Base-by-base conservation (phyloP, 2,888 invertebrate genomes). In the Phasia obesa region DNA sequence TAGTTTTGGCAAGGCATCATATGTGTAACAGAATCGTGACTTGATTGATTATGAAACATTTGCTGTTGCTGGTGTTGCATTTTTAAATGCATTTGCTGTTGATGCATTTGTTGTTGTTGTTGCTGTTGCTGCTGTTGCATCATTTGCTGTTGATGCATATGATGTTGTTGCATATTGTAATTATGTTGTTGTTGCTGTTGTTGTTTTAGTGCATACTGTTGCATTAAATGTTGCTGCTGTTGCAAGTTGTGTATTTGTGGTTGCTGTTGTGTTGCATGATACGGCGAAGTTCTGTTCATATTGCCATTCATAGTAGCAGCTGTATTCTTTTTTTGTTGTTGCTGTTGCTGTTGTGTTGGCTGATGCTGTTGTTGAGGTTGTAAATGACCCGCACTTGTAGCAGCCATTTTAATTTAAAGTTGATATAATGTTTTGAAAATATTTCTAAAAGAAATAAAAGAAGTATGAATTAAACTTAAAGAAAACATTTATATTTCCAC, bases 331-430 rank as follows among this genome's bases (percentile, higher is more conserved):
- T 90, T 90, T 83, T 89, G 88, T 69, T 89, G 88, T 47, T 87
- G 86, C 75, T 88, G 88, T 42, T 88, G 88, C 75, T 88, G 88
- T 42, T 88, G 88, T 44, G 79, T 60, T 0, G 67, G 75, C 27
- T 84, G 78, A 19, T 85, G 84, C 65, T 86, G 87, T 55, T 87
- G 87, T 70, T 87, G 88, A 84, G 87, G 86, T 84, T 88, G 90
- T 47, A 80, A 60, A 85, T 90, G 89, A 84, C 91, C 91, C 86
- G 91, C 91, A 87, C 91, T 91, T 87, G 91, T 89, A 87, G 91
- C 91, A 85, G 91, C 91, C 91, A 91, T 91, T 88, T 86, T 83
- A 7, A 25, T 38, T 42, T 19, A 44, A 3, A 4, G 4, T 21
- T 9, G 51, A 25, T 47, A 9, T 47, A 59, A 31, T 31, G 7